Evolutionary conservation across 2,797 vertebrate genomes (phyloP).

Genomic region (Pelobates cultripes): DNA sequence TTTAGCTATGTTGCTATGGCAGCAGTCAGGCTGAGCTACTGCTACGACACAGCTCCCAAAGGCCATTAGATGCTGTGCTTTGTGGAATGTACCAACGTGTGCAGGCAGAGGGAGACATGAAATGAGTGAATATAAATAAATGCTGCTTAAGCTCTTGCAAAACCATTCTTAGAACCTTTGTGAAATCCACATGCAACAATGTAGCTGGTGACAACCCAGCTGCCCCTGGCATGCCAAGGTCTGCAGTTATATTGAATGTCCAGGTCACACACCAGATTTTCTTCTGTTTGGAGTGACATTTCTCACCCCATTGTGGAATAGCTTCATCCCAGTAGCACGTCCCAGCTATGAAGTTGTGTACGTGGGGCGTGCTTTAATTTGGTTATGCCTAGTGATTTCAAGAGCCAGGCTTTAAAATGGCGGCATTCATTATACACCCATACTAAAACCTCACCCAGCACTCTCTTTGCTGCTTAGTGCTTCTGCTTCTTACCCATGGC

Average conservation of each 20-base stretch:
- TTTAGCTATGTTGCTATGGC: conserved; percentile 60
- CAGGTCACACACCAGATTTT: neutral
- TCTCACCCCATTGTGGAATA: conserved; percentile 51
- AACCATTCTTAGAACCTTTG: neutral
- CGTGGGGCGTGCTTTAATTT: conserved; percentile 66
- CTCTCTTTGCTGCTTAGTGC: conserved; percentile 58
- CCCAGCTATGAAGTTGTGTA: conserved; percentile 63
- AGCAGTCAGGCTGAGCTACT: conserved; percentile 56
- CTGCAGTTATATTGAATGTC: neutral
- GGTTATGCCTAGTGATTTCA: conserved; percentile 65
- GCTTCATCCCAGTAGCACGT: conserved; percentile 49
- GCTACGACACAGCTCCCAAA: conserved; percentile 53
- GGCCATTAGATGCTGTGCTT: conserved; percentile 54
- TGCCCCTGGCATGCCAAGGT: neutral
- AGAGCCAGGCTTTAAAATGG: conserved; percentile 71
- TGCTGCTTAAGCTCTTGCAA: neutral
- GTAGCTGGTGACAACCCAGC: neutral
- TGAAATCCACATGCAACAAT: neutral
- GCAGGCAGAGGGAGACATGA: conserved; percentile 36
- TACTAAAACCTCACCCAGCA: conserved; percentile 66
- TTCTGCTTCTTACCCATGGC: conserved; percentile 65
- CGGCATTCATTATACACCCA: conserved; percentile 69
- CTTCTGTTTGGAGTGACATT: conserved; percentile 48
- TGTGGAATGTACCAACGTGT: conserved; percentile 63
- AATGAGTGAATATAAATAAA: neutral